Conservation (phyloP, 1,140 invertebrate genomes). For the Fragariocoptes setiger region DNA sequence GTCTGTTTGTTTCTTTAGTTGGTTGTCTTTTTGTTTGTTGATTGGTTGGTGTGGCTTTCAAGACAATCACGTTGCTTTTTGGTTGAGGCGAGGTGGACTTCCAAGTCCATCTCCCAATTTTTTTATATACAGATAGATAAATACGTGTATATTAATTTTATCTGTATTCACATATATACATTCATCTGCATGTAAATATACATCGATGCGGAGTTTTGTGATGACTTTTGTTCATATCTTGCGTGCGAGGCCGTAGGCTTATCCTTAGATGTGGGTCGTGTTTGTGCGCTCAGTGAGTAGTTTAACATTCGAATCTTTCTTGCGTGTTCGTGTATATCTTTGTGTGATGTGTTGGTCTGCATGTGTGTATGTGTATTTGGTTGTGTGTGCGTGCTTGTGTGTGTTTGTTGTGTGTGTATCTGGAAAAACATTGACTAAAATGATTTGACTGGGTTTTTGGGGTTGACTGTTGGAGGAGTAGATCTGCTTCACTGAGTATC, state of each 20-base stretch:
- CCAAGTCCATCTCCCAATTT: too few relatives aligned
- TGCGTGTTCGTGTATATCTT: not conserved
- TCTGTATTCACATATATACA: too few relatives aligned
- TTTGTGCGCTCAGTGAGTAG: not conserved
- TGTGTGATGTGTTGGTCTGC: not conserved
- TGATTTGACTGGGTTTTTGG: not conserved
- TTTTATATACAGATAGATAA: too few relatives aligned
- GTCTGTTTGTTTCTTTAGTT: too few relatives aligned
- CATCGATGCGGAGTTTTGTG: not conserved
- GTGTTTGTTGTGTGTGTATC: not conserved
- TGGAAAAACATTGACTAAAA: not conserved
- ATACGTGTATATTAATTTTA: too few relatives aligned
- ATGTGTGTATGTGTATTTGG: conserved; percentile 1
- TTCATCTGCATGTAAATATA: not conserved
- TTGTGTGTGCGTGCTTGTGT: not conserved
- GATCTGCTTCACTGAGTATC: too few relatives aligned
- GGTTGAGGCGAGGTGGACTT: too few relatives aligned
- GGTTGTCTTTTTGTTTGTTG: too few relatives aligned
- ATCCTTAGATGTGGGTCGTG: not conserved
- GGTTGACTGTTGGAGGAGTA: too few relatives aligned
- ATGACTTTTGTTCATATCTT: not conserved
- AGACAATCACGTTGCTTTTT: too few relatives aligned
- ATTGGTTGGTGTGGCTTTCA: too few relatives aligned
- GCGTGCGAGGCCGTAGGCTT: not conserved
- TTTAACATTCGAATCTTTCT: not conserved